Base-by-base conservation (phyloP, 2,797 vertebrate genomes). In the Sylvilagus floridanus region DNA sequence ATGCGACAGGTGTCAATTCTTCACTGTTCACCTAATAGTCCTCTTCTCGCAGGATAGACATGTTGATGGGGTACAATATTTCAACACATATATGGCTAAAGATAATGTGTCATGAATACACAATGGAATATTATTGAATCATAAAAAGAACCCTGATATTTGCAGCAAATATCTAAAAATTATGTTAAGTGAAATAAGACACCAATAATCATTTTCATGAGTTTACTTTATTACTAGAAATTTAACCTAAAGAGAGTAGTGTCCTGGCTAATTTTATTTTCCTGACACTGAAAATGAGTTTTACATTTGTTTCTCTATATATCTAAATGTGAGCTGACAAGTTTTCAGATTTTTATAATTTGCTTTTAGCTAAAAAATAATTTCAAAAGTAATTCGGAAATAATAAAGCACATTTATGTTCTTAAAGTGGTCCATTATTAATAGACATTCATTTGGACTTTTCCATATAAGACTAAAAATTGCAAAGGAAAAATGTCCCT, bases 371-470 rank as follows among this genome's bases (percentile, higher is more conserved):
- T 69, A 76, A 77, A 79, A 28, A 92, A 52, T 84, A 96, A 62
- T 97, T 95, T 96, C 68, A 90, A 65, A 78, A 88, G 93, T 92
- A 71, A 75, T 93, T 97, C 69, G 93, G 83, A 95, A 97, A 78
- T 4, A 47, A 4, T 24, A 71, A 63, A 75, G 37, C 5, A 68
- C 16, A n/a, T 84, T 2, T 90, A 4, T 86, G 7, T 3, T 95
- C 92, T 94, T 84, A 92, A 91, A 96, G 54, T 72, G 14, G 14
- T 42, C 5, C 4, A 0, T n/a, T 94, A 86, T 37, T 77, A 95
- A 60, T 62, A 84, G 30, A 6, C 21, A 60, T 28, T 0, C 4
- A 19, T 54, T 78, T 96, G 60, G 57, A 95, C 69, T 94, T 4
- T 24, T 92, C 87, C 0, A 22, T 19, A 37, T 32, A 57, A 78